phyloP scores from a whole-genome alignment of 1,140 invertebrate species.

The Cylas formicarius region DNA sequence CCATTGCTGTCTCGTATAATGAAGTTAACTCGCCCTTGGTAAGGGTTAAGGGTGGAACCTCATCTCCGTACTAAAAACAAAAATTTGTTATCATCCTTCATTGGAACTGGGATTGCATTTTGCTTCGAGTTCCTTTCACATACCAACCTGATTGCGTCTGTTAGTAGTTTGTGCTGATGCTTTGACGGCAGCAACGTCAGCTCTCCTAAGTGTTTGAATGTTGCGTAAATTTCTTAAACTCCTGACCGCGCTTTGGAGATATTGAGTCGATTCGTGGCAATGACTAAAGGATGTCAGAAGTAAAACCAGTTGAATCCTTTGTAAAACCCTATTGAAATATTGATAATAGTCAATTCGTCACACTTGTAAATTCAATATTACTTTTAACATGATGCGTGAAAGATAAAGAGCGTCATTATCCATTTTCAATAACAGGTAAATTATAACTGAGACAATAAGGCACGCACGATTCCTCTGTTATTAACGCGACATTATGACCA shows the following conservation, averaged over 20 bases:
- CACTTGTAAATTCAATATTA: conserved; percentile 2
- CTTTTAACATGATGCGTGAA: not conserved
- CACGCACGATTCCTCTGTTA: no score
- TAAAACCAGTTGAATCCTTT: conserved; percentile 11
- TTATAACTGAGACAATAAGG: no score
- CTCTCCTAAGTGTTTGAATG: conserved; percentile 20
- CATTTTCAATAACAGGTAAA: no score
- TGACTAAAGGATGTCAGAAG: conserved; percentile 6
- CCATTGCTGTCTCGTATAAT: conserved; percentile 33
- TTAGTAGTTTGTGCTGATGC: conserved; percentile 7
- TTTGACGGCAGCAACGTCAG: conserved; percentile 14
- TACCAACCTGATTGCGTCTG: conserved; percentile 7
- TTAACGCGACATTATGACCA: no score
- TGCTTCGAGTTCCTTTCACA: not conserved
- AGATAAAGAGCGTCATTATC: no score
- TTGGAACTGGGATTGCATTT: not conserved
- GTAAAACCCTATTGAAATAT: conserved; percentile 9
- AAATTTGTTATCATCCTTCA: not conserved
- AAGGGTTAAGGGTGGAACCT: conserved; percentile 29
- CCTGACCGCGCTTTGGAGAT: conserved; percentile 37
- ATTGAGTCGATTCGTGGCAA: conserved; percentile 25
- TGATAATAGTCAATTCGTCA: not conserved
- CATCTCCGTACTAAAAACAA: conserved; percentile 9
- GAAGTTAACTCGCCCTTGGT: conserved; percentile 36
- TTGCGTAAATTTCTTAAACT: conserved; percentile 30